Evolutionary conservation across 2,113 vertebrate species (phyloP).

Genomic region (Ciconia stormi): DNA sequence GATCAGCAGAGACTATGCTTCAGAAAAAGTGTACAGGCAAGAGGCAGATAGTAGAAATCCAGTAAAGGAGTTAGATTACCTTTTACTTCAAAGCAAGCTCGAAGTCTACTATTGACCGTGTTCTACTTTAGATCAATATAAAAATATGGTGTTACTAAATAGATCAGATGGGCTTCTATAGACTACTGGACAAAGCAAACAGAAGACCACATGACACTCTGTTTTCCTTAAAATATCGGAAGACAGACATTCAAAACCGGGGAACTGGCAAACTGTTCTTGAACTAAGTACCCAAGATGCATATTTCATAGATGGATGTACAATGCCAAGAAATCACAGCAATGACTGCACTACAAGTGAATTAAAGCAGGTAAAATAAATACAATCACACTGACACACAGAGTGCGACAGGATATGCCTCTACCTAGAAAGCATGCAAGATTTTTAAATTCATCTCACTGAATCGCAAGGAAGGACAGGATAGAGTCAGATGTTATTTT

Average conservation of each 20-base stretch:
- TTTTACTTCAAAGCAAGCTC: not conserved
- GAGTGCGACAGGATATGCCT: not conserved
- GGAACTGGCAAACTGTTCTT: not conserved
- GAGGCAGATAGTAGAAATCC: not conserved
- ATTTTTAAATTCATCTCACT: not conserved
- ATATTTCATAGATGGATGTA: not conserved
- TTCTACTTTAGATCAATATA: not conserved
- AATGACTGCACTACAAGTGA: not conserved
- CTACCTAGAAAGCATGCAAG: not conserved
- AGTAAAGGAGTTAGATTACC: not conserved
- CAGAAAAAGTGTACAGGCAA: not conserved
- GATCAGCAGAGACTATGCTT: not conserved
- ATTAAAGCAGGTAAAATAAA: not conserved
- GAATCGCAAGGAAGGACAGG: not conserved
- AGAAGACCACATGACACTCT: not conserved
- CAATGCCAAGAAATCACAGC: not conserved
- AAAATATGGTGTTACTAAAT: not conserved
- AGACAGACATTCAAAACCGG: not conserved
- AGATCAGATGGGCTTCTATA: not conserved
- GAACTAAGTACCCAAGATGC: not conserved
- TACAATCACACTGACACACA: not conserved
- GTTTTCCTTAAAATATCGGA: not conserved
- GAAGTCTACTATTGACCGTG: not conserved
- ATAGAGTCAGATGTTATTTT: not conserved
- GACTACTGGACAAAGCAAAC: not conserved